phyloP scores from a whole-genome alignment of 2,888 invertebrate genomes.

The Heliconius ismenius region DNA sequence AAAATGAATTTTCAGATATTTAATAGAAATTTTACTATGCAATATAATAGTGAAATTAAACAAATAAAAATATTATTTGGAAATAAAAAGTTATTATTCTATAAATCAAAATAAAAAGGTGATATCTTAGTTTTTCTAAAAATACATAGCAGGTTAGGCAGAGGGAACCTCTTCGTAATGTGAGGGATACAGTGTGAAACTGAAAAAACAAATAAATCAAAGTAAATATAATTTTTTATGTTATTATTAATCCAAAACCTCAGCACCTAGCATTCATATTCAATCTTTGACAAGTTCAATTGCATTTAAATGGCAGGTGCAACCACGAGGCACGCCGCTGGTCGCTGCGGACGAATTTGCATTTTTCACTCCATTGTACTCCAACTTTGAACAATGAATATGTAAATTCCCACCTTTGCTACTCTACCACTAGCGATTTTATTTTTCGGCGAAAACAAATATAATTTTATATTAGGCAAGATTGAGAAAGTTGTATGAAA shows the following conservation, averaged over 20 bases:
- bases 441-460: not conserved
- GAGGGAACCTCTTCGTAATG: no score
- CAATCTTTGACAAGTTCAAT: constrained; percentile 71
- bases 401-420: constrained; percentile 38
- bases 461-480: constrained; percentile 14
- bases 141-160: no score
- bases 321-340: constrained; percentile 49
- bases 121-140: no score
- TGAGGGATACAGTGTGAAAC: no score
- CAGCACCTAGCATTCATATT: constrained; percentile 60
- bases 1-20: no score
- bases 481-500: constrained; percentile 27
- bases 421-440: not conserved
- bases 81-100: no score
- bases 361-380: constrained; percentile 67
- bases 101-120: no score
- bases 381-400: constrained; percentile 52
- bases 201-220: not conserved
- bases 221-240: not conserved
- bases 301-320: constrained; percentile 69
- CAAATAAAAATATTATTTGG: no score
- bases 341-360: constrained; percentile 56
- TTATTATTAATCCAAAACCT: constrained; percentile 21
- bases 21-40: no score
- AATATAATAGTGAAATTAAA: no score